Conservation (phyloP, 2,113 vertebrate species). For the Nanorana parkeri region DNA sequence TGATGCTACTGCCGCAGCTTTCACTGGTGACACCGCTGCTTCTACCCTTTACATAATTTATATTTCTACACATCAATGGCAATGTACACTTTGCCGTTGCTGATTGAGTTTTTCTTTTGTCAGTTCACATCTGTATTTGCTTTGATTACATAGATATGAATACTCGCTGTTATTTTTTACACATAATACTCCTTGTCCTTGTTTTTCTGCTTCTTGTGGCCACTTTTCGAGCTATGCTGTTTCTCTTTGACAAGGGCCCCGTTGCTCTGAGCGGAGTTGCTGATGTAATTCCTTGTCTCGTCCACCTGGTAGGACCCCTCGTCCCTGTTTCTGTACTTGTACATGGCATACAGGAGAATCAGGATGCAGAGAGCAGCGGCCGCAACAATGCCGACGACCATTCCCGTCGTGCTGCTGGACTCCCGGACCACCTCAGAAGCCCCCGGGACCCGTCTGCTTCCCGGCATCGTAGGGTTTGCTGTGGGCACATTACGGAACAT, state of each 20-base stretch:
- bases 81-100: constrained; percentile 60
- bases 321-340: constrained; percentile 99
- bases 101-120: constrained; percentile 53
- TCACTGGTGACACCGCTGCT: constrained; percentile 8
- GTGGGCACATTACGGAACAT: constrained; percentile 99
- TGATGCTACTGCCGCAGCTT: neutral
- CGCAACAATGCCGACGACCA: constrained; percentile 99
- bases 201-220: constrained; percentile 98
- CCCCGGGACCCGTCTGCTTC: constrained; percentile 97
- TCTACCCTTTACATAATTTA: constrained; percentile 63
- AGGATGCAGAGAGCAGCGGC: constrained; percentile 99
- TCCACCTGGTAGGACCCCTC: constrained; percentile 99
- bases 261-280: constrained; percentile 99
- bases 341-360: constrained; percentile 99
- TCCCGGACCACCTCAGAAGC: constrained; percentile 98
- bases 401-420: constrained; percentile 99
- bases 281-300: constrained; percentile 99
- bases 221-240: constrained; percentile 91
- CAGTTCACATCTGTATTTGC: constrained; percentile 36
- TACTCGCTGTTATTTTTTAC: constrained; percentile 71
- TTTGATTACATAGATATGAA: constrained; percentile 54
- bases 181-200: constrained; percentile 99
- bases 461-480: constrained; percentile 99
- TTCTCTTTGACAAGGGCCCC: constrained; percentile 97
- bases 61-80: constrained; percentile 71